A percentile compares a stretch with the other conserved stretches of the same genome.
phyloP scores from a whole-genome alignment of 1,140 invertebrate species.

The Apis laboriosa region DNA sequence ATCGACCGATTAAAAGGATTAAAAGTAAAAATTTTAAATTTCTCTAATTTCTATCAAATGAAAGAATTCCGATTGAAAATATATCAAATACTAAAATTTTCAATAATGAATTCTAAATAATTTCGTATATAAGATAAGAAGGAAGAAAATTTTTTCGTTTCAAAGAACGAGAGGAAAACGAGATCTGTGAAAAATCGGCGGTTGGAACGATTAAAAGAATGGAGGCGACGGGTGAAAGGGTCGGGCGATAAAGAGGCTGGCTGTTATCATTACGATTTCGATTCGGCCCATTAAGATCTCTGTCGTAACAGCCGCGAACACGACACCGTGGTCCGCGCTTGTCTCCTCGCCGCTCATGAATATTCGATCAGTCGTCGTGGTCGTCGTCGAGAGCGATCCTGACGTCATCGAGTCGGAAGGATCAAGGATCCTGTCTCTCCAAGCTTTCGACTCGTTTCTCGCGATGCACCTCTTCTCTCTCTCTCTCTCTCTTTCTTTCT shows the following conservation, averaged over 20 bases:
- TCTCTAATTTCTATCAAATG: too few relatives aligned
- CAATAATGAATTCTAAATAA: too few relatives aligned
- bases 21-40: too few relatives aligned
- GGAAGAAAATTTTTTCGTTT: too few relatives aligned
- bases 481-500: too few relatives aligned
- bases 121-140: too few relatives aligned
- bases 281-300: slow-evolving; percentile 35
- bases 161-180: not conserved
- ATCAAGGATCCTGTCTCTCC: slow-evolving; percentile 63
- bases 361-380: slow-evolving; percentile 58
- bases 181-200: not conserved
- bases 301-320: slow-evolving; percentile 47
- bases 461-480: slow-evolving; percentile 31
- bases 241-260: slow-evolving; percentile 16
- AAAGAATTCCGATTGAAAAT: too few relatives aligned
- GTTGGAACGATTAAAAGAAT: not conserved
- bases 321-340: slow-evolving; percentile 55
- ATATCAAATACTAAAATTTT: too few relatives aligned
- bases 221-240: slow-evolving; percentile 2
- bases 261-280: slow-evolving; percentile 37
- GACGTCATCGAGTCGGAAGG: slow-evolving; percentile 66
- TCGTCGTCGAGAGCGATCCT: slow-evolving; percentile 53
- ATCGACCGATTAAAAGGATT: too few relatives aligned
- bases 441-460: slow-evolving; percentile 35
- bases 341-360: slow-evolving; percentile 56